Percentiles rank a stretch among this genome's conserved stretches.
Evolutionary conservation across 2,888 invertebrate genomes (phyloP).

Genomic region (Megastigmus dorsalis): DNA sequence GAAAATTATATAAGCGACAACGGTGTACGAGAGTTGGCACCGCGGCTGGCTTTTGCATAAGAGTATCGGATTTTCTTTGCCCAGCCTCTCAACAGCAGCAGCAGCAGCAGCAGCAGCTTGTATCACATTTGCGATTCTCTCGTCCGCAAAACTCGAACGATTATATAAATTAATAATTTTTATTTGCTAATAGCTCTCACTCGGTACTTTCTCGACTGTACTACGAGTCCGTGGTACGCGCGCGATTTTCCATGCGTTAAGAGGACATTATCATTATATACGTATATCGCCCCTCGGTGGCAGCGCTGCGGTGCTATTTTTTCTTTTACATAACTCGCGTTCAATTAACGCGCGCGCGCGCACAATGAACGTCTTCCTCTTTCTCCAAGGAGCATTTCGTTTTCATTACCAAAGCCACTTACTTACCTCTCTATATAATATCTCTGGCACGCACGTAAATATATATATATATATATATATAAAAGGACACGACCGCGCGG

Average conservation of each 20-base stretch:
- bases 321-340: no score
- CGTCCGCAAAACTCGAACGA: no score
- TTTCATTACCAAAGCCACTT: slow-evolving; percentile 41
- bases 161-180: slow-evolving; percentile 19
- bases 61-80: not conserved
- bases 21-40: no score
- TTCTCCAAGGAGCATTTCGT: slow-evolving; percentile 10
- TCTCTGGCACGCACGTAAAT: no score
- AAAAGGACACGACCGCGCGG: not conserved
- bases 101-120: not conserved
- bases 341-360: not conserved
- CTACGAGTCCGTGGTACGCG: no score
- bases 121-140: not conserved
- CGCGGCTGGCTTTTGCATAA: not conserved
- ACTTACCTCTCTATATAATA: not conserved
- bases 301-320: no score
- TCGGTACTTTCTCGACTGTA: slow-evolving; percentile 7
- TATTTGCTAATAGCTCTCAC: slow-evolving; percentile 19
- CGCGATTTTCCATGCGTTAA: not conserved
- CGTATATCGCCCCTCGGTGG: no score
- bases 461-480: no score
- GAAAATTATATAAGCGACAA: no score
- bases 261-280: no score
- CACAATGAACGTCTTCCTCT: not conserved
- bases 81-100: no score